A percentile compares a stretch with the other conserved stretches of the same genome.
Evolutionary conservation across 2,888 invertebrate genomes (phyloP).

Genomic region (Neocrepidodera transversa): DNA sequence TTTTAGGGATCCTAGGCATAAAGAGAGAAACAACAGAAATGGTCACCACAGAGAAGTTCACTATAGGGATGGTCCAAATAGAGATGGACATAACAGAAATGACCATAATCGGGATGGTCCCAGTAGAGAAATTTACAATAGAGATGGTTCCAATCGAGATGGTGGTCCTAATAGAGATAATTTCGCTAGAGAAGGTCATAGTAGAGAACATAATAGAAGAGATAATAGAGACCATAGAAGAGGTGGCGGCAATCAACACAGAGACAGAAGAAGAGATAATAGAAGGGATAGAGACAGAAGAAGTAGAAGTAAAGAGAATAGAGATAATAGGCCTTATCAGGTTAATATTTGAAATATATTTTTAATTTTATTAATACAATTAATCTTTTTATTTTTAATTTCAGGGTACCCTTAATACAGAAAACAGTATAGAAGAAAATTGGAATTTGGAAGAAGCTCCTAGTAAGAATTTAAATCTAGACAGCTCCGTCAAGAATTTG

Average conservation of each 20-base stretch:
- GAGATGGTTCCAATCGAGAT: neutral
- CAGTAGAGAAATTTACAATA: neutral
- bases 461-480: neutral
- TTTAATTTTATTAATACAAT: too few species aligned
- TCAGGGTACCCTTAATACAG: slow-evolving; percentile 1
- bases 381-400: too few species aligned
- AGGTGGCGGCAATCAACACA: slow-evolving; percentile 12
- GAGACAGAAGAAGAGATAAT: slow-evolving; percentile 26
- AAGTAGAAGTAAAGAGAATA: slow-evolving; percentile 38
- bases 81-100: slow-evolving; percentile 13
- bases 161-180: neutral
- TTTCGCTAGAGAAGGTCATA: slow-evolving; percentile 15
- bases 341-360: too few species aligned
- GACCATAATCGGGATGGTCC: neutral
- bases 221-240: slow-evolving; percentile 24
- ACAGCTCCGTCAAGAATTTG: slow-evolving; percentile 36
- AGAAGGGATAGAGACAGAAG: slow-evolving; percentile 37
- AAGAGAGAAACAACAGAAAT: slow-evolving; percentile 23
- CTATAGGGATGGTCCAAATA: slow-evolving; percentile 15
- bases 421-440: slow-evolving; percentile 17
- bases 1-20: slow-evolving; percentile 5
- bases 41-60: slow-evolving; percentile 16
- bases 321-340: neutral
- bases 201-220: slow-evolving; percentile 13
- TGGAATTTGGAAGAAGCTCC: slow-evolving; percentile 23